Evolutionary conservation across 2,888 invertebrate genomes (phyloP), one percentile per base, ranked within the genome.

Genomic region (Orthosia cruda): DNA sequence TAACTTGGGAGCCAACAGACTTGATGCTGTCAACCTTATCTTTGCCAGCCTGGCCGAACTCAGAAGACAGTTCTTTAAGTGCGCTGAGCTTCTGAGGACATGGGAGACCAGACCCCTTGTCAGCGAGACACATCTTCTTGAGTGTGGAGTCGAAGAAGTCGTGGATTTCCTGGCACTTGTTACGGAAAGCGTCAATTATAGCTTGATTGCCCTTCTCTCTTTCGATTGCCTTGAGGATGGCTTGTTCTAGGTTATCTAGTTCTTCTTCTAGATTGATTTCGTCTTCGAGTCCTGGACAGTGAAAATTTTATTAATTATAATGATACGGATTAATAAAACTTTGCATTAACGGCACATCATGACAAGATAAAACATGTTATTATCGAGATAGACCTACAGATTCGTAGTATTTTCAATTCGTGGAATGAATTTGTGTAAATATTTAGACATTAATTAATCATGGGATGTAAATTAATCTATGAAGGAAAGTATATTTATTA

Each of bases 21-120:
- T 98, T 98, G 0, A 98, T 97, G 77, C 97, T 97, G 57, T 98
- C 98, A 32, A 99, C 96, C 89, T 98, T 97, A 66, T 97, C 97
- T 62, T 98, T 97, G 16, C 98, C 98, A 85, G 98, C 97, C 80
- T 97, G 97, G 75, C 98, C 98, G 87, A 98, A 98, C 89, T 99
- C 98, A 0, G 97, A 94, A 69, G 98, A 97, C 23, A 99, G 96
- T 88, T 98, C 98, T 62, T 97, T 97, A n/a, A 99, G 97, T 2
- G 98, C 98, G 2, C 97, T 97, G 81, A 98, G 97, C 89, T 99
- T 99, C 88, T 98, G 98, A 7, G 97, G 97, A 88, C 98, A 98
- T 59, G 98, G 98, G 4, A 98, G 95, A 18, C 98, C 98, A 54
- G 98, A 98, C 0, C 98, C 98, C 89, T 98, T 98, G 89, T 99